phyloP scores from a whole-genome alignment of 2,113 vertebrate species.

The Morone chrysops region DNA sequence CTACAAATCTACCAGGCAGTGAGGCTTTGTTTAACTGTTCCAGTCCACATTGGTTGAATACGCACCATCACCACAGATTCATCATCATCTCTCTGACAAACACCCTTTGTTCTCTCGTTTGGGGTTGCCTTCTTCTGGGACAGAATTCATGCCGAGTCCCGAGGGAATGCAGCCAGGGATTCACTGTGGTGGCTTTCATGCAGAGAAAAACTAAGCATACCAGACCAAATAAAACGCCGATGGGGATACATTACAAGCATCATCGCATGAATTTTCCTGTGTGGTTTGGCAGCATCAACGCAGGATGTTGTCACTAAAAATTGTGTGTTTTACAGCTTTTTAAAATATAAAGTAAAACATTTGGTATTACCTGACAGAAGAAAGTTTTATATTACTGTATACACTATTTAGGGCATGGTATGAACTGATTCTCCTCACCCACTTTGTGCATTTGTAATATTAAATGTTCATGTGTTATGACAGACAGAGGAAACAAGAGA shows the following conservation, averaged over 20 bases:
- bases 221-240: background rate
- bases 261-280: conserved; percentile 19
- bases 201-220: conserved; percentile 33
- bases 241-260: conserved; percentile 26
- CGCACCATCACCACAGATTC: conserved; percentile 51
- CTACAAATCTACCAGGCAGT: conserved; percentile 24
- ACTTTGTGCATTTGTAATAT: background rate
- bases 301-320: conserved; percentile 28
- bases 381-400: background rate
- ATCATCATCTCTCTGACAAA: conserved; percentile 55
- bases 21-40: conserved; percentile 44
- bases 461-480: background rate
- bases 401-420: background rate
- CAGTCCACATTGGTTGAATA: conserved; percentile 47
- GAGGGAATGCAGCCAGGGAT: conserved; percentile 53
- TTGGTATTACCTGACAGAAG: background rate
- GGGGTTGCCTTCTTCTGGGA: conserved; percentile 40
- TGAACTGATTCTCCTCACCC: background rate
- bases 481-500: background rate
- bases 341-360: conserved; percentile 10
- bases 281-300: conserved; percentile 27
- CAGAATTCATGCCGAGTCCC: conserved; percentile 43
- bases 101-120: conserved; percentile 50
- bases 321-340: conserved; percentile 19
- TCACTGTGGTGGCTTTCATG: conserved; percentile 44